These are phyloP conservation scores for Hormaphis cornu DNA, from an alignment of 1,140 invertebrate genomes.

Conservation along the genomic window DNA sequence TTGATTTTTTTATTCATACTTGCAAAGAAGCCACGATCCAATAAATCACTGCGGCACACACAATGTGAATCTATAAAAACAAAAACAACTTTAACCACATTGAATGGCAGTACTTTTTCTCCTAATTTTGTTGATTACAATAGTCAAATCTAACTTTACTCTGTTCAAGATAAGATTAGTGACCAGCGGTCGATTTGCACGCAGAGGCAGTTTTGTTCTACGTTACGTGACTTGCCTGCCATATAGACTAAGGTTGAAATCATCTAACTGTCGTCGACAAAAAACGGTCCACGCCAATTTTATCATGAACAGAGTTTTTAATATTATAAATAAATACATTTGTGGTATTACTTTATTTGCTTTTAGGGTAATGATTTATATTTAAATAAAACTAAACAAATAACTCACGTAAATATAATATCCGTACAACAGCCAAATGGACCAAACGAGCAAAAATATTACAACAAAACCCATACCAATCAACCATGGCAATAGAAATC, in stretches of 20 bases:
- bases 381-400: neutral
- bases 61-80: slow-evolving; percentile 29
- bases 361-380: neutral
- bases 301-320: too few relatives aligned
- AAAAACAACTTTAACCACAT: neutral
- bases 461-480: slow-evolving; percentile 57
- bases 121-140: too few relatives aligned
- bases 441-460: slow-evolving; percentile 66
- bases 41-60: slow-evolving; percentile 27
- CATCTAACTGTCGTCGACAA: too few relatives aligned
- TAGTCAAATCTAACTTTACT: too few relatives aligned
- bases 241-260: too few relatives aligned
- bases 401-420: slow-evolving; percentile 81
- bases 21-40: slow-evolving; percentile 29
- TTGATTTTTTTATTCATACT: neutral
- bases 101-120: too few relatives aligned
- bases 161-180: too few relatives aligned
- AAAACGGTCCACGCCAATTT: too few relatives aligned
- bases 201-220: too few relatives aligned
- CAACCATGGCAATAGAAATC: slow-evolving; percentile 74
- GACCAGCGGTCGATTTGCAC: too few relatives aligned
- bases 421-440: slow-evolving; percentile 70
- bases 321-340: too few relatives aligned
- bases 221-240: too few relatives aligned
- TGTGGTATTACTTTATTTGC: neutral